Evolutionary conservation across 2,113 vertebrate genomes (phyloP).

Genomic region (Lanius collurio): DNA sequence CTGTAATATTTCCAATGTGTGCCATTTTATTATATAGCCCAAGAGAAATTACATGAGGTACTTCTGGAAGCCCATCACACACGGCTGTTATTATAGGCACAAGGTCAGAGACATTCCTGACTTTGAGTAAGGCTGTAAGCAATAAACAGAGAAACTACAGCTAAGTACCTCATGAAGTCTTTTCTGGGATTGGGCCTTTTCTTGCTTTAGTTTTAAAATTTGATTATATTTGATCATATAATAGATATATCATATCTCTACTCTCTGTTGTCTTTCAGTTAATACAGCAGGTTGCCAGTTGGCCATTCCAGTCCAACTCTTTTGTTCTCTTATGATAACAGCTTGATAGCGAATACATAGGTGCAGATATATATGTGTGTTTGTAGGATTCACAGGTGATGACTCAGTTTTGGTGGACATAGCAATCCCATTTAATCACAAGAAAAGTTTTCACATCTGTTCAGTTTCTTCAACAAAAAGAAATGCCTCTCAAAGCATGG

Average conservation of each 20-base stretch:
- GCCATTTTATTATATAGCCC: neutral
- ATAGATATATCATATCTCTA: neutral
- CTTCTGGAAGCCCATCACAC: neutral
- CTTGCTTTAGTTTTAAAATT: slow-evolving; percentile 1
- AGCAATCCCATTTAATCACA: neutral
- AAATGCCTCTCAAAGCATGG: neutral
- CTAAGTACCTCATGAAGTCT: neutral
- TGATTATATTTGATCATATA: neutral
- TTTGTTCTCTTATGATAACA: neutral
- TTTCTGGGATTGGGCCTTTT: neutral
- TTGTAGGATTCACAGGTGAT: neutral
- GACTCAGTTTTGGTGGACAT: neutral
- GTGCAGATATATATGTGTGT: neutral
- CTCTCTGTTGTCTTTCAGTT: neutral
- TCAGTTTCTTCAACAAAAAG: neutral
- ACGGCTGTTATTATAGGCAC: neutral
- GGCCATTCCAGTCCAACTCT: neutral
- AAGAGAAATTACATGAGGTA: neutral
- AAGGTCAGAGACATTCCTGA: neutral
- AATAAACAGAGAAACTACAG: neutral
- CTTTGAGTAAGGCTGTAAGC: neutral
- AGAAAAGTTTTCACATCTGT: neutral
- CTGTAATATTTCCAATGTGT: neutral
- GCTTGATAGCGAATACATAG: neutral
- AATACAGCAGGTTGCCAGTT: neutral